Base-by-base conservation (phyloP, 2,888 invertebrate species). In the Masnerella sp. region DNA sequence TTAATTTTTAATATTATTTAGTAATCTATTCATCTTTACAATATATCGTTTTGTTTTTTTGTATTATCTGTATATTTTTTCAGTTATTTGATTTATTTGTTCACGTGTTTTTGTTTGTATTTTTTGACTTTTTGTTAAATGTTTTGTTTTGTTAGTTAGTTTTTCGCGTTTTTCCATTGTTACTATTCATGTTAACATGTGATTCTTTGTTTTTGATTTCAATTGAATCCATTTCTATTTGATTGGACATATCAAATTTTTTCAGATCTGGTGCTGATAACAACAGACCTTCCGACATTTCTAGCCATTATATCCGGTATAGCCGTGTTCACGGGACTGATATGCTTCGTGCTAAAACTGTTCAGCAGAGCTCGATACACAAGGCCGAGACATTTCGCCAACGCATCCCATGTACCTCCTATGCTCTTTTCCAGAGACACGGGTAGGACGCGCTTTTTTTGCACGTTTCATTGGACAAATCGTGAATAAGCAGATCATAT, bases 301-400 rank as follows among this genome's bases (percentile, higher is more conserved):
- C 90, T 96, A 84, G 95, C 95, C 78, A 95, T 96, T 77, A 92
- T 94, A 83, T 93, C 95, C 79, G 96, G 96, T 76, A 93, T 96
- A 86, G 94, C 95, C 80, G 92, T 96, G 84, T 90, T 96, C 83
- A 95, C 94, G 30, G 96, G 94, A 49, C 91, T 96, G 80, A 93
- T 96, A 83, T 96, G 96, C 89, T 94, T 96, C 90, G 96, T 96
- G 81, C 89, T 96, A 82, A 95, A 94, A 86, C 90, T 96, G 81
- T 96, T 96, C 89, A 93, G 93, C 79, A 89, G 91, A 82, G 90
- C 90, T 77, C 87, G 91, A 68, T 90, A 90, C 82, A 88, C 89
- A 74, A 89, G 92, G 78, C 94, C 94, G 83, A 91, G 94, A 78
- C 93, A 93, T 84, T 94, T 94, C 83, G 95, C 94, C 70, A 95